A percentile compares a stretch with the other conserved stretches of the same genome.
Evolutionary conservation across 2,797 vertebrate genomes (phyloP).

Genomic region (Spheniscus humboldti): DNA sequence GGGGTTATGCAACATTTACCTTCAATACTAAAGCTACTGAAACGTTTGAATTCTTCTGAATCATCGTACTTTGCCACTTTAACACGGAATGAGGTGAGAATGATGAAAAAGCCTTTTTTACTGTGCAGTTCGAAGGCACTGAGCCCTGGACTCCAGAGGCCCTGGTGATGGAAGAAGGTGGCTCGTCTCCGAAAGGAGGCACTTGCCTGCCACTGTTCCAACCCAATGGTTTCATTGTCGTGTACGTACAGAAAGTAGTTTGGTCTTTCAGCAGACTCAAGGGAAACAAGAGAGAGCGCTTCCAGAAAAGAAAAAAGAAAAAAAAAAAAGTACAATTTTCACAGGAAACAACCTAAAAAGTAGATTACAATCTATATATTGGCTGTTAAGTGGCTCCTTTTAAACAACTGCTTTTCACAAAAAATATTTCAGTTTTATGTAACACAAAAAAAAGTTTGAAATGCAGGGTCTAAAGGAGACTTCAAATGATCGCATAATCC

Average conservation of each 20-base stretch:
- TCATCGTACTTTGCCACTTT: conserved; percentile 85
- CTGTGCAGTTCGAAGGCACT: conserved; percentile 88
- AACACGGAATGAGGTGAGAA: conserved; percentile 76
- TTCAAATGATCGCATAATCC: not conserved
- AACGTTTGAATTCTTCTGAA: conserved; percentile 86
- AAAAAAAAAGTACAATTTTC: not conserved
- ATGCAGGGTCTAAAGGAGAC: not conserved
- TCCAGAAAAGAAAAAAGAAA: not conserved
- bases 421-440: not conserved
- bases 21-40: conserved; percentile 91
- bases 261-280: conserved; percentile 95
- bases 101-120: conserved; percentile 90
- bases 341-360: not conserved
- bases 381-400: not conserved
- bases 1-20: conserved; percentile 74
- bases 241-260: conserved; percentile 90
- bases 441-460: not conserved
- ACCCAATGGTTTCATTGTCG: conserved; percentile 72
- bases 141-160: conserved; percentile 88
- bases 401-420: not conserved
- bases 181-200: conserved; percentile 81
- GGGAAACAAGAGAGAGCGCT: conserved; percentile 87
- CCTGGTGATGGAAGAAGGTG: conserved; percentile 93
- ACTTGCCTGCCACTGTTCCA: conserved; percentile 86
- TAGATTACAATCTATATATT: not conserved